These are phyloP conservation scores for Periplaneta americana DNA, from an alignment of 1,140 invertebrate genomes.

Conservation along the genomic window DNA sequence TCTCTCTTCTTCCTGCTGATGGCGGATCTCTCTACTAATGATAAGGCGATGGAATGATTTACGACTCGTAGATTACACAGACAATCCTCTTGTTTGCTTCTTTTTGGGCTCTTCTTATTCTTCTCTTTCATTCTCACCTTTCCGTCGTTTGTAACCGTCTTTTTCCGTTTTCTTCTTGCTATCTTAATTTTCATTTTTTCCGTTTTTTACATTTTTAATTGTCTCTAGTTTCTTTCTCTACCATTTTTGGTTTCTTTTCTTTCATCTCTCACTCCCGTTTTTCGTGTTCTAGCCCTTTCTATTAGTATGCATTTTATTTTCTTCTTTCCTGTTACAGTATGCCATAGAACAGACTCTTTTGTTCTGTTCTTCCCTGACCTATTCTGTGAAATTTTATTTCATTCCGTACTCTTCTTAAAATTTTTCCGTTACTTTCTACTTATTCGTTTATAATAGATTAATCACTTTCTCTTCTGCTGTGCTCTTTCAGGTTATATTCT, in stretches of 20 bases:
- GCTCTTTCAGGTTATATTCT: no score
- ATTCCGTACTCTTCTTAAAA: no score
- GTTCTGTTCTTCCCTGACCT: no score
- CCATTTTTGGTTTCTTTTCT: not conserved
- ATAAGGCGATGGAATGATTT: not conserved
- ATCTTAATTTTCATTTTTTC: not conserved
- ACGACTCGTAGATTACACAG: not conserved
- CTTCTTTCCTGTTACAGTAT: no score
- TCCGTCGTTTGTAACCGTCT: not conserved
- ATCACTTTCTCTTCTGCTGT: no score
- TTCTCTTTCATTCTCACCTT: not conserved
- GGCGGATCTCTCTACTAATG: not conserved
- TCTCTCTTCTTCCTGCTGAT: not conserved
- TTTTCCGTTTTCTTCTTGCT: not conserved
- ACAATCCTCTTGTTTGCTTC: not conserved
- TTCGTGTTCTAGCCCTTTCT: not conserved
- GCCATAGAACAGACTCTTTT: no score
- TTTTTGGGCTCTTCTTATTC: not conserved
- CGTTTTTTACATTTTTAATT: not conserved
- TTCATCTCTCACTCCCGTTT: not conserved
- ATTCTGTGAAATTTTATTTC: no score
- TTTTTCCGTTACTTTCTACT: no score
- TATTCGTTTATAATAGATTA: no score
- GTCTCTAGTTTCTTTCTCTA: not conserved
- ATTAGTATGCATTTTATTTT: not conserved